A percentile compares a stretch with the other conserved stretches of the same genome.
Conservation (phyloP, 2,888 invertebrate genomes). For the Temnothorax rugatulus region DNA sequence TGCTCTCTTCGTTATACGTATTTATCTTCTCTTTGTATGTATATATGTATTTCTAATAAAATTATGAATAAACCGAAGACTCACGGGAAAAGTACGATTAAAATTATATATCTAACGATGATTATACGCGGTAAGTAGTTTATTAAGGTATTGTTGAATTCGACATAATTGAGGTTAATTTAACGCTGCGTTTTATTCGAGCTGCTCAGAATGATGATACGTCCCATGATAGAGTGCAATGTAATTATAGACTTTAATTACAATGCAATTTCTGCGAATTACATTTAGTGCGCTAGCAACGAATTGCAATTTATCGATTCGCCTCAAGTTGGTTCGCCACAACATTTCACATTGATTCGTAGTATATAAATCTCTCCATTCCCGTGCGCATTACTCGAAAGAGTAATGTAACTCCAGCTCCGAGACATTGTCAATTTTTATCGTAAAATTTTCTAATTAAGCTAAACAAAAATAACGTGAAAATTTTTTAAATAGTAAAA, state of each 20-base stretch:
- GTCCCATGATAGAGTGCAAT: constrained; percentile 34
- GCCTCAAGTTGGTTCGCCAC: background rate
- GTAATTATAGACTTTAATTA: constrained; percentile 29
- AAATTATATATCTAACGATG: constrained; percentile 48
- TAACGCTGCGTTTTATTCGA: constrained; percentile 37
- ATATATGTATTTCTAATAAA: constrained; percentile 2
- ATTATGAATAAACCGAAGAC: background rate
- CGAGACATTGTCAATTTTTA: background rate
- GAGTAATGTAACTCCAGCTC: background rate
- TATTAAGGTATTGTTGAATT: constrained; percentile 39
- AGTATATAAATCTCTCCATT: background rate
- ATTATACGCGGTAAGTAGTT: constrained; percentile 56
- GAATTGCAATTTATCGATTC: background rate
- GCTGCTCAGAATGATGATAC: constrained; percentile 48
- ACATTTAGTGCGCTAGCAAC: background rate
- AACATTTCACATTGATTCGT: background rate
- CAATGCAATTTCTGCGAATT: constrained; percentile 27
- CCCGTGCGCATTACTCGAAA: background rate
- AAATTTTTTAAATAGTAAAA: no score
- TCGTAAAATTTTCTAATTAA: background rate
- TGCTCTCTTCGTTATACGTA: background rate
- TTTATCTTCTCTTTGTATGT: background rate
- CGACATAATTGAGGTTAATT: constrained; percentile 47
- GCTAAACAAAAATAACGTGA: background rate
- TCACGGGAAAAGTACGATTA: constrained; percentile 7